phyloP scores from a whole-genome alignment of 2,797 vertebrate genomes.

The Myripristis jacobus region DNA sequence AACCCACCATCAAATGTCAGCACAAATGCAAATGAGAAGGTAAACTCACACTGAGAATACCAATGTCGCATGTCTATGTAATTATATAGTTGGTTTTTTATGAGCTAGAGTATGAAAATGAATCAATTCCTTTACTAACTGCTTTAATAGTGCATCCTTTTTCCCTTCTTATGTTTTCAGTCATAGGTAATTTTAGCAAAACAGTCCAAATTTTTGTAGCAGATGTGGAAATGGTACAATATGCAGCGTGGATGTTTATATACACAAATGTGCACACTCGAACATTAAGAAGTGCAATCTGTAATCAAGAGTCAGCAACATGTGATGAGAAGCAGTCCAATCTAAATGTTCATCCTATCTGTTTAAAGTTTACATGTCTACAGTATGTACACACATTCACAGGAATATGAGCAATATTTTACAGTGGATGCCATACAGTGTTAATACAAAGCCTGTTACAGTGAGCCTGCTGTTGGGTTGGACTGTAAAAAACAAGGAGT shows the following conservation, averaged over 20 bases:
- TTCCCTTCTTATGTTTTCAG: neutral
- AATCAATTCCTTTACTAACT: neutral
- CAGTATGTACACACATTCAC: conserved; percentile 15
- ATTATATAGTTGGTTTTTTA: no score
- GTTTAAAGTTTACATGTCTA: conserved; percentile 5
- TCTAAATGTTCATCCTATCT: conserved; percentile 4
- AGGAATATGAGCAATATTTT: conserved; percentile 4
- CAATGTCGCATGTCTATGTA: no score
- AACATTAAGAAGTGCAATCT: neutral
- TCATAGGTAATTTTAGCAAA: neutral
- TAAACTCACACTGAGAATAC: no score
- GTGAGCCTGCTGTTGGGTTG: neutral
- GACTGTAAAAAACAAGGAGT: no score
- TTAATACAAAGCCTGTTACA: conserved; percentile 26
- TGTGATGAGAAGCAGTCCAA: conserved; percentile 1
- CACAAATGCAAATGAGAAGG: neutral
- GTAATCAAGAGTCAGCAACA: neutral
- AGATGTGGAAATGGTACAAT: neutral
- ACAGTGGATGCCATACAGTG: conserved; percentile 19
- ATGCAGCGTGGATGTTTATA: conserved; percentile 9
- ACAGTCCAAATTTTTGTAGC: no score
- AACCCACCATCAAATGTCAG: neutral
- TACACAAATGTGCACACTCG: conserved; percentile 5
- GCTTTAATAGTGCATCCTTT: neutral
- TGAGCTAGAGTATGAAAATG: neutral